phyloP scores from a whole-genome alignment of 2,888 invertebrate species.

The Chrysolina americana region DNA sequence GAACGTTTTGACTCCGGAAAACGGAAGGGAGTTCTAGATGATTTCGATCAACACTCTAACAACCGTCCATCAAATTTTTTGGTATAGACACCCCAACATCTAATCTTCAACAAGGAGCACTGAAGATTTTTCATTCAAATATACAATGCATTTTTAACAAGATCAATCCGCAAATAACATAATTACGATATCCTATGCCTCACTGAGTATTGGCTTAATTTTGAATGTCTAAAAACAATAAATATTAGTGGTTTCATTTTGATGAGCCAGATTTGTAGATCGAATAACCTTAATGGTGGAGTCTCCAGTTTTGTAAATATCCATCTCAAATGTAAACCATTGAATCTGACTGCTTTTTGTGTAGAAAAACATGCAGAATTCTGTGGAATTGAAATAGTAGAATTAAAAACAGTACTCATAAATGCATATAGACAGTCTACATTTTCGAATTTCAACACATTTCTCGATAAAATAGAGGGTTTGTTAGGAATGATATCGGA shows the following conservation, averaged over 20 bases:
- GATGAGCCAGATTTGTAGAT: constrained; percentile 5
- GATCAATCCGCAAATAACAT: not conserved
- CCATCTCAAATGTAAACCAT: constrained; percentile 20
- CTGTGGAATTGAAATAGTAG: constrained; percentile 16
- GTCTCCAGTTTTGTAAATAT: constrained; percentile 8
- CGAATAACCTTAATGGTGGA: not conserved
- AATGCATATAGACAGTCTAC: constrained; percentile 19
- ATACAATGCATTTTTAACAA: not conserved
- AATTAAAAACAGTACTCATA: constrained; percentile 18
- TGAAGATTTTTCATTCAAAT: not conserved
- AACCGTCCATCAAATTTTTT: not conserved
- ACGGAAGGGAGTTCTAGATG: too few species aligned
- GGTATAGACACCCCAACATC: not conserved
- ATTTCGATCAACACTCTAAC: too few species aligned
- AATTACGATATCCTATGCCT: constrained; percentile 5
- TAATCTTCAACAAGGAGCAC: not conserved
- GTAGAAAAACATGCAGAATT: constrained; percentile 11
- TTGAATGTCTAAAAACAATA: not conserved
- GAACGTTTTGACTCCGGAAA: not conserved
- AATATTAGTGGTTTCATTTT: constrained; percentile 6
- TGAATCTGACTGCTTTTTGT: constrained; percentile 7
- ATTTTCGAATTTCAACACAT: not conserved
- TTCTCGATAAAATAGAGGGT: constrained; percentile 1
- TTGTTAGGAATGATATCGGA: constrained; percentile 1
- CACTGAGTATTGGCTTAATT: not conserved